A percentile compares a stretch with the other conserved stretches of the same genome.
Conservation (phyloP, 2,113 vertebrate genomes). For the Pardalotus punctatus region DNA sequence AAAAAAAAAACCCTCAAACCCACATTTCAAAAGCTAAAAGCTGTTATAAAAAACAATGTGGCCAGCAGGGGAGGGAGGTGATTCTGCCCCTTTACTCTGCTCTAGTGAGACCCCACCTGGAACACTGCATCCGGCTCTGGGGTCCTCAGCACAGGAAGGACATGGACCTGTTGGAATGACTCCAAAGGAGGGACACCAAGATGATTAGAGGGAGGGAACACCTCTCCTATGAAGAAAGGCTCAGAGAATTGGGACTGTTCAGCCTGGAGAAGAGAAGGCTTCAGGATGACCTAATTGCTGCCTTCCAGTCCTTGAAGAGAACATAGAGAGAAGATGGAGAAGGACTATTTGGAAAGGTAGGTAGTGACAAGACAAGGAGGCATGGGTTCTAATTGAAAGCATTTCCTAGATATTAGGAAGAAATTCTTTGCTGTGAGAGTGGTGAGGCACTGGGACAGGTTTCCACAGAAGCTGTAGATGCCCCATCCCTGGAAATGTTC, state of each 20-base stretch:
- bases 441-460: background rate
- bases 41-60: background rate
- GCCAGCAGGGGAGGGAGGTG: background rate
- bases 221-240: background rate
- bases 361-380: background rate
- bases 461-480: background rate
- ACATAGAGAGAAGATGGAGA: background rate
- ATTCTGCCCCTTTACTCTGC: background rate
- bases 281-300: background rate
- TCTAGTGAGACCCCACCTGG: background rate
- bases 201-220: background rate
- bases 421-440: background rate
- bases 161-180: fast-evolving
- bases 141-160: background rate
- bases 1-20: background rate
- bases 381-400: background rate
- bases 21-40: background rate
- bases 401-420: background rate
- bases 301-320: background rate
- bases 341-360: background rate
- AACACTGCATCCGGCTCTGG: background rate
- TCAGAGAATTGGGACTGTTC: background rate
- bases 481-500: background rate
- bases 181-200: background rate
- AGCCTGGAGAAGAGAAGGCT: background rate